Base-by-base conservation (phyloP, 92 coral and sea anemone species). In the Anthopleura xanthogrammica region DNA sequence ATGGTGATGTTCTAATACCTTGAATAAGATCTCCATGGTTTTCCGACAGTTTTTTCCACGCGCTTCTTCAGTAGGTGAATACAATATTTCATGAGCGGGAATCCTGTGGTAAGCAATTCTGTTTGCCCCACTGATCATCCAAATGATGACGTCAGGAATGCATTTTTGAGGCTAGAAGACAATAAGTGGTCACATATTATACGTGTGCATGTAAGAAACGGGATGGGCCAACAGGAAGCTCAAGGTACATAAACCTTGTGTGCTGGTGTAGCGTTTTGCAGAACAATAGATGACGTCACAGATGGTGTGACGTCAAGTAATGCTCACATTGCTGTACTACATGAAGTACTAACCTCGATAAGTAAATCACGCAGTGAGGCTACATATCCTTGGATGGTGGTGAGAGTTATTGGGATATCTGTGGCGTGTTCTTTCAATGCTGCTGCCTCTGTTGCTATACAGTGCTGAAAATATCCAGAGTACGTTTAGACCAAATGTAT, bases 61-160 rank as follows among this genome's bases (percentile, higher is more conserved):
- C 23, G 94, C 98, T 12, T 89, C 87, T 68, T 88, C 86, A 42
- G 83, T 83, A 7, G 92, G 82, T 52, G 94, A 90, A 82, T 79
- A 95, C 86, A 93, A 74, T 80, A 95, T 87, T 52, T 93, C 83
- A 43, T 90, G 81, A 23, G 97, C 95, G 80, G 98, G 97, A 75
- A 93, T 80, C 83, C 98, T 94, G 89, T 93, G 88, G 89, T 93
- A 95, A 16, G 97, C 98, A 52, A 95, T 87, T 77, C 98, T 91
- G 70, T 86, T 87, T 56, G 72, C 77, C 12, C 94, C 98, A 41
- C 94, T 95, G 75, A 95, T 75, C 98, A 95, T 95, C 98, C 98
- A 95, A 72, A 95, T 90, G 23, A 94, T 94, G 72, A 94, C 89
- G 80, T 94, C 98, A 52, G 98, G 98, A 24, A 94, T 77, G 58